phyloP scores from a whole-genome alignment of 2,797 vertebrate genomes.

The Sebastes umbrosus region DNA sequence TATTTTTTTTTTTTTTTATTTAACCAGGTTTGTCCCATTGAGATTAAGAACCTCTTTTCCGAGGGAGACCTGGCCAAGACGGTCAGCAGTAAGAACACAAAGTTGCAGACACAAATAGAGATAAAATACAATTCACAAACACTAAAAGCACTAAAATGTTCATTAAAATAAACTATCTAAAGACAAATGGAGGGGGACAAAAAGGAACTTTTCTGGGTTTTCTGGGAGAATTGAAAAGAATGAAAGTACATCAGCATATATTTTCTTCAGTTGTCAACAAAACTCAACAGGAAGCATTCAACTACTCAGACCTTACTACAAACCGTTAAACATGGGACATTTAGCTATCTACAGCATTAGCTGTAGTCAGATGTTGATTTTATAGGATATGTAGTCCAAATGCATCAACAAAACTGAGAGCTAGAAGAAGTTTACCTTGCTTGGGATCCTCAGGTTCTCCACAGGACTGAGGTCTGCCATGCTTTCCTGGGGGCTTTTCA shows the following conservation, averaged over 20 bases:
- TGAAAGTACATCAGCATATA: not conserved
- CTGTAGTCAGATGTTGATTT: not conserved
- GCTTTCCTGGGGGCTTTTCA: constrained; percentile 95
- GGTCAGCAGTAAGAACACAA: too few species aligned
- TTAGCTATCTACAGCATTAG: too few species aligned
- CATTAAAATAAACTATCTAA: too few species aligned
- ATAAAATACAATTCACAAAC: too few species aligned
- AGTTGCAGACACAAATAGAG: too few species aligned
- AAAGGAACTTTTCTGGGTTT: too few species aligned
- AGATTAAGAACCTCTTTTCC: too few species aligned
- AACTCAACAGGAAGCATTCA: not conserved
- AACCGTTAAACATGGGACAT: not conserved
- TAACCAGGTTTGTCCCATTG: too few species aligned
- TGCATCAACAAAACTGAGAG: not conserved
- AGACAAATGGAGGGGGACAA: too few species aligned
- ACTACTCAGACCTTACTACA: not conserved
- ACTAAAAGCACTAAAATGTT: too few species aligned
- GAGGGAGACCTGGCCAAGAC: too few species aligned
- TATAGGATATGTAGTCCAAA: not conserved
- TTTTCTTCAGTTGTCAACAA: not conserved
- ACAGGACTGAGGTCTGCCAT: constrained; percentile 92
- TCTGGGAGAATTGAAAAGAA: not conserved
- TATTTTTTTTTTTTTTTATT: too few species aligned
- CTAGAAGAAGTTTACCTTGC: constrained; percentile 85
- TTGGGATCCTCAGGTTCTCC: constrained; percentile 92